Evolutionary conservation across 2,888 invertebrate genomes (phyloP).

Genomic region (Sipunculus nudus): DNA sequence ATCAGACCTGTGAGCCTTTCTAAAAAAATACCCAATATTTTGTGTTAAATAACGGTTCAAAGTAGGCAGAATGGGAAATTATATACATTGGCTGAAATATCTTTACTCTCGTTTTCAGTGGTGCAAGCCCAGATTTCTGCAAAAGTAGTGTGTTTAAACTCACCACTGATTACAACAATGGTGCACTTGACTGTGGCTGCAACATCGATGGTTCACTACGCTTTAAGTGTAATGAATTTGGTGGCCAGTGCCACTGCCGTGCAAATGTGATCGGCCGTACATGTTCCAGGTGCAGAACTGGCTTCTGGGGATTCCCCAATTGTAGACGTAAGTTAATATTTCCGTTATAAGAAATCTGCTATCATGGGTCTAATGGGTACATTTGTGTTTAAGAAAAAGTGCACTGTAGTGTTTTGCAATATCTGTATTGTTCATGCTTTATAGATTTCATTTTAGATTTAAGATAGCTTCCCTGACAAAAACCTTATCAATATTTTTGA

Average conservation of each 20-base stretch:
- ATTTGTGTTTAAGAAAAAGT: too few species aligned
- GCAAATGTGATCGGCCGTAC: conserved; percentile 90
- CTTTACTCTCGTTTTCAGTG: conserved; percentile 26
- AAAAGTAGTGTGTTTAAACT: conserved; percentile 90
- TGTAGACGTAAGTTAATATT: conserved; percentile 73
- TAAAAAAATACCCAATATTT: too few species aligned
- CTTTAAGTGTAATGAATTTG: conserved; percentile 90
- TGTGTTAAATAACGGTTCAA: too few species aligned
- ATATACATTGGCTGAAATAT: too few species aligned
- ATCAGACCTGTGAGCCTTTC: too few species aligned
- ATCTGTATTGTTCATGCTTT: background rate
- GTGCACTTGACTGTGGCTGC: conserved; percentile 89
- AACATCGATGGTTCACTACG: conserved; percentile 86
- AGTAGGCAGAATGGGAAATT: too few species aligned
- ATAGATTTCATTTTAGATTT: too few species aligned
- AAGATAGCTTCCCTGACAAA: too few species aligned
- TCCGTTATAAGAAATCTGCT: too few species aligned
- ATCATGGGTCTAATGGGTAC: too few species aligned
- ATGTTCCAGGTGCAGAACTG: conserved; percentile 73
- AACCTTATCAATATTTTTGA: too few species aligned
- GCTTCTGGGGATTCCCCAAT: conserved; percentile 94
- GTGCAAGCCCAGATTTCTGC: conserved; percentile 75
- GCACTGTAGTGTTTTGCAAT: background rate
- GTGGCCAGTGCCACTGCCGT: conserved; percentile 95
- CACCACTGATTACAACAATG: conserved; percentile 93